phyloP scores from a whole-genome alignment of 2,113 vertebrate genomes.

The Ceratotherium simum region DNA sequence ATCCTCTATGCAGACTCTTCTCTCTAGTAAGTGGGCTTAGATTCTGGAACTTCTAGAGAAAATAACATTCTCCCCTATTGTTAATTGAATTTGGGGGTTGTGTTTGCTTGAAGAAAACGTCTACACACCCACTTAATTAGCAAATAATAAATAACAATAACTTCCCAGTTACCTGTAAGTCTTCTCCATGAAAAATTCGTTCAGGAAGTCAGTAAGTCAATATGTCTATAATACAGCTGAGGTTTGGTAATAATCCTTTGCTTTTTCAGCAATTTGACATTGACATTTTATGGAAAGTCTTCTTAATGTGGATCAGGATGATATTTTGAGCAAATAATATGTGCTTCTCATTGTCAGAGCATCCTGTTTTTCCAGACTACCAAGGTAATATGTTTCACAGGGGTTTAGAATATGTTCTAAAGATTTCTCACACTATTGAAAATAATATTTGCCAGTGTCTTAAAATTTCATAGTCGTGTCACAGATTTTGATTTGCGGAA shows the following conservation, averaged over 20 bases:
- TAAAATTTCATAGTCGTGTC: constrained; percentile 7
- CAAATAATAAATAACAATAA: not conserved
- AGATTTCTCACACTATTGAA: not conserved
- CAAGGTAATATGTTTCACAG: not conserved
- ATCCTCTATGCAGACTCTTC: not conserved
- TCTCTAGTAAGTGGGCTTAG: not conserved
- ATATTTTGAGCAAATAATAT: not conserved
- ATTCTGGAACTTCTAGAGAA: not conserved
- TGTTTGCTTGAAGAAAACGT: not conserved
- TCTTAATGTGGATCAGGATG: not conserved
- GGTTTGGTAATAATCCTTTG: not conserved
- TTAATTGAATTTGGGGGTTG: not conserved
- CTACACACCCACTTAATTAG: not conserved
- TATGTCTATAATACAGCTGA: constrained; percentile 12
- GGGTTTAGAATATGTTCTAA: not conserved
- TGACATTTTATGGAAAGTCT: not conserved
- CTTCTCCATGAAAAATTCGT: constrained; percentile 16
- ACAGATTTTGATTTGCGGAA: constrained; percentile 2
- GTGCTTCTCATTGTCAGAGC: not conserved
- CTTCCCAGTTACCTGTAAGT: not conserved
- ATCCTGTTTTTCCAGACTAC: not conserved
- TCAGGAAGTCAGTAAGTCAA: not conserved
- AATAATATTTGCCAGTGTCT: not conserved
- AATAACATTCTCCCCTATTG: not conserved
- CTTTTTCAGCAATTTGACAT: not conserved